Conservation (phyloP, 1,140 invertebrate species). For the Aphis craccivora region DNA sequence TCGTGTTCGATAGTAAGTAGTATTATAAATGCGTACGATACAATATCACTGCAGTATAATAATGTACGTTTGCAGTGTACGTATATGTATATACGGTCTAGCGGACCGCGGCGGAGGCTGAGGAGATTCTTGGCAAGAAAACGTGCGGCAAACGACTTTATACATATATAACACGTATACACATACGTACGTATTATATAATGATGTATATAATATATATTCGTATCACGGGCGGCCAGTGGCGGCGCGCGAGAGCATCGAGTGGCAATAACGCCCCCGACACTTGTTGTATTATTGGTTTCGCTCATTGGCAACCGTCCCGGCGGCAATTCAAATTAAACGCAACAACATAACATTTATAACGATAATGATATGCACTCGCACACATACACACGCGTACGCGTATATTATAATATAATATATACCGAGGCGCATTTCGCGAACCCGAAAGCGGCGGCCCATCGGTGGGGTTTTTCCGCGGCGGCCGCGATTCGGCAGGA, state of each 20-base stretch:
- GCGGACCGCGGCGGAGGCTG: not conserved
- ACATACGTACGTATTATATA: no score
- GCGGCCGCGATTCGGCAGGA: not conserved
- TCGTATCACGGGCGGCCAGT: not conserved
- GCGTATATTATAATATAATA: not conserved
- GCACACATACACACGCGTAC: not conserved
- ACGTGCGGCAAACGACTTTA: not conserved
- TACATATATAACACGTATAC: no score
- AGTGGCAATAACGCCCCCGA: slow-evolving; percentile 40
- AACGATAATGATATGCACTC: not conserved
- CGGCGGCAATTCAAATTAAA: slow-evolving; percentile 55
- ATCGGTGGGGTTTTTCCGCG: not conserved
- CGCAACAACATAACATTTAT: slow-evolving; percentile 1
- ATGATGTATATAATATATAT: not conserved
- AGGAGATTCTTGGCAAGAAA: slow-evolving; percentile 41
- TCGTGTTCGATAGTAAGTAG: not conserved
- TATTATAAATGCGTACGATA: not conserved
- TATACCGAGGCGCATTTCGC: not conserved
- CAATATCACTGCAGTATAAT: not conserved
- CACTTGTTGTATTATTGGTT: slow-evolving; percentile 51
- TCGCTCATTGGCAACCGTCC: slow-evolving; percentile 43
- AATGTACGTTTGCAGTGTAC: not conserved
- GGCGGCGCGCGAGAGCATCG: not conserved
- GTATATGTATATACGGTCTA: not conserved
- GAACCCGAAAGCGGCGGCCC: not conserved